A percentile compares a stretch with the other conserved stretches of the same genome.
Conservation (phyloP, 2,797 vertebrate species). For the Mormyrus hasselquistii region DNA sequence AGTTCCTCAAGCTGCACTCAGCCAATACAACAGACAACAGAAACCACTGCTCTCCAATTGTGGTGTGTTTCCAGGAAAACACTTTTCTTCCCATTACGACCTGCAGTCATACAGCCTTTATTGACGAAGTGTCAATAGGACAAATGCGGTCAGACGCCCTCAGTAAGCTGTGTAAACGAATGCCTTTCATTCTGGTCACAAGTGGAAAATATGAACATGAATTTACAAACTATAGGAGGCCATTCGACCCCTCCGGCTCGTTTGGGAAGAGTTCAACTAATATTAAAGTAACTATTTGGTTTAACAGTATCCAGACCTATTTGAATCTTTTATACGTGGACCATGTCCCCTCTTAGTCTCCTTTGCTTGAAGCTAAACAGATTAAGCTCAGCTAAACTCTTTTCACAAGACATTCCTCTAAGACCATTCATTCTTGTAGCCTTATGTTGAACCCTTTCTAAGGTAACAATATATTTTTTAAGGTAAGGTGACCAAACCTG, state of each 20-base stretch:
- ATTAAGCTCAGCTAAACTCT: background rate
- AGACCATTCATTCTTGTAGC: background rate
- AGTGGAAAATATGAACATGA: background rate
- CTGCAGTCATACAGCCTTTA: background rate
- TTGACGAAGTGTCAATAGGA: background rate
- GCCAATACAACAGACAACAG: background rate
- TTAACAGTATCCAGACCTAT: background rate
- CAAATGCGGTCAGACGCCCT: background rate
- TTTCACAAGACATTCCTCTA: background rate
- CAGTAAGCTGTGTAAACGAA: background rate
- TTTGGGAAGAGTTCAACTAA: background rate
- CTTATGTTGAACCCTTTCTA: background rate
- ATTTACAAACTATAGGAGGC: background rate
- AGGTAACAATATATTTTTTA: background rate
- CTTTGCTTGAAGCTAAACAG: background rate
- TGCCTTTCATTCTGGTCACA: background rate
- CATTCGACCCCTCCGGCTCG: background rate
- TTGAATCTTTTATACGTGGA: background rate
- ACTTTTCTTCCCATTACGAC: background rate
- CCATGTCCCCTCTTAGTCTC: background rate
- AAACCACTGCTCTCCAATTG: background rate
- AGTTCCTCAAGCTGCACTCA: background rate
- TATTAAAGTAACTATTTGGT: background rate
- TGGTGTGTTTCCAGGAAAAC: background rate
- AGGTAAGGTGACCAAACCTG: too few relatives aligned